These are phyloP conservation scores for Poecilia picta DNA, from an alignment of 2,797 vertebrate species.

Conservation along the genomic window DNA sequence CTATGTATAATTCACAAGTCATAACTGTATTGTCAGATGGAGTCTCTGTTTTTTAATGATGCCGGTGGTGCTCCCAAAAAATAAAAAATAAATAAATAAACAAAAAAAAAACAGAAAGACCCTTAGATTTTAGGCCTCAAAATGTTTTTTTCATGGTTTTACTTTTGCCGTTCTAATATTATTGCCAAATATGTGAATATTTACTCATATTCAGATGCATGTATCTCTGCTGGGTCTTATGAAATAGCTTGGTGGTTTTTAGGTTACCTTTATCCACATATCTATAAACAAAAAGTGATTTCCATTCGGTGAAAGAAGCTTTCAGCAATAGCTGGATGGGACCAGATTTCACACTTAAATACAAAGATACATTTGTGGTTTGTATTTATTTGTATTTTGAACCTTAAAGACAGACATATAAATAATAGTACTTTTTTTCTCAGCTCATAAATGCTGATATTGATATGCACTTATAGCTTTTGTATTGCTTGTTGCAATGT, in stretches of 20 bases:
- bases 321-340: background rate
- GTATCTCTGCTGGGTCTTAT: no score
- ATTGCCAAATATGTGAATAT: background rate
- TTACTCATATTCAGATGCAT: background rate
- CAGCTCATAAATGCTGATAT: background rate
- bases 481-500: background rate
- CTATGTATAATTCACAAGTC: conserved; percentile 2
- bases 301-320: background rate
- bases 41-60: background rate
- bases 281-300: background rate
- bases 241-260: background rate
- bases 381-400: background rate
- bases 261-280: background rate
- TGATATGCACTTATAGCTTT: background rate
- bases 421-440: background rate
- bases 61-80: background rate
- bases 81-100: no score
- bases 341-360: background rate
- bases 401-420: background rate
- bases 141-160: background rate
- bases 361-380: background rate
- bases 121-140: background rate
- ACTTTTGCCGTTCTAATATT: background rate
- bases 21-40: background rate
- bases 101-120: background rate